These are phyloP conservation scores for Drosophila meridiana DNA, from an alignment of 2,888 invertebrate genomes.

Conservation along the genomic window DNA sequence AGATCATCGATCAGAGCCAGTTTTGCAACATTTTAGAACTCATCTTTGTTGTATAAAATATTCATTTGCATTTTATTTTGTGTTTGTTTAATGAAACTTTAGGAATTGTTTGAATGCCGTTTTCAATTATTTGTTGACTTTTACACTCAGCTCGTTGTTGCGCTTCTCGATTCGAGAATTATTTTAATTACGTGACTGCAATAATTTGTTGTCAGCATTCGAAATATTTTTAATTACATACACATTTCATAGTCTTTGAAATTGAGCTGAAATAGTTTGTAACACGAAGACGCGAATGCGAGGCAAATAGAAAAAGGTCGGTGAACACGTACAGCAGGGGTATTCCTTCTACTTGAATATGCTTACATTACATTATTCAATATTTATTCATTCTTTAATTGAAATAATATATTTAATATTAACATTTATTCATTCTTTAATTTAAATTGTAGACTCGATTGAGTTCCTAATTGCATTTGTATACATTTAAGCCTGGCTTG, in stretches of 20 bases:
- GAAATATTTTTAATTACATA: constrained; percentile 18
- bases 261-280: constrained; percentile 24
- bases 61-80: constrained; percentile 14
- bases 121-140: constrained; percentile 32
- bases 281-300: constrained; percentile 9
- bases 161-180: constrained; percentile 53
- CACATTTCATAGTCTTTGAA: constrained; percentile 27
- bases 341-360: background rate
- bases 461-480: background rate
- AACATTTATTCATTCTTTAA: too few species aligned
- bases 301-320: constrained; percentile 22
- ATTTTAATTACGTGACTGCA: constrained; percentile 70
- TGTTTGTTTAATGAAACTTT: constrained; percentile 20
- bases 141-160: constrained; percentile 13
- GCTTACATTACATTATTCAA: background rate
- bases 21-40: constrained; percentile 5
- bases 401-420: background rate
- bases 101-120: constrained; percentile 62
- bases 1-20: constrained; percentile 27
- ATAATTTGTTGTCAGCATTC: constrained; percentile 28
- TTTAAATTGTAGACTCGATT: background rate
- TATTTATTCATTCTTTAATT: background rate
- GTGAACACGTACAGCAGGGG: constrained; percentile 39
- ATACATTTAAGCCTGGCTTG: background rate
- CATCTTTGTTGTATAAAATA: constrained; percentile 14